Evolutionary conservation across 2,113 vertebrate genomes (phyloP).

Genomic region (Dasyornis broadbenti): DNA sequence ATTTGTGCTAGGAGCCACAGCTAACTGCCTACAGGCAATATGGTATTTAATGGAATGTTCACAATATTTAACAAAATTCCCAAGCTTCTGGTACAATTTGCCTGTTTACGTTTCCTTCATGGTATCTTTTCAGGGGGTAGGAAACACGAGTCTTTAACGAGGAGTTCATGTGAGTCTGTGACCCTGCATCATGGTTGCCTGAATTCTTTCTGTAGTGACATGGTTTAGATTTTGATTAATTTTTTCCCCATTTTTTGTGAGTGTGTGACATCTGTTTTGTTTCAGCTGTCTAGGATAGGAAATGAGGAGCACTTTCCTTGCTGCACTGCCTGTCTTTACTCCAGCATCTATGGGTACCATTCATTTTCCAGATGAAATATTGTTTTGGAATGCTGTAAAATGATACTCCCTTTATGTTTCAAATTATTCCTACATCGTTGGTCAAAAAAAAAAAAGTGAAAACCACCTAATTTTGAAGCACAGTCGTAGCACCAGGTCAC

Average conservation of each 20-base stretch:
- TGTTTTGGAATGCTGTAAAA: conserved; percentile 43
- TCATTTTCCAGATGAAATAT: conserved; percentile 19
- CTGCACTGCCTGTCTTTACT: neutral
- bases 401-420: conserved; percentile 32
- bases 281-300: conserved; percentile 40
- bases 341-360: neutral
- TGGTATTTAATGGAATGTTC: neutral
- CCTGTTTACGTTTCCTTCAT: neutral
- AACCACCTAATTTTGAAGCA: conserved; percentile 33
- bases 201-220: neutral
- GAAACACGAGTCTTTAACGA: neutral
- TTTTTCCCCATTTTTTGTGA: too few relatives aligned
- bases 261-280: conserved; percentile 31
- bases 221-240: neutral
- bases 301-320: conserved; percentile 24
- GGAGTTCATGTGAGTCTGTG: neutral
- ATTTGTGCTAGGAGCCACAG: neutral
- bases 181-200: neutral
- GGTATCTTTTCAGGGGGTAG: neutral
- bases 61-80: neutral
- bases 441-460: neutral
- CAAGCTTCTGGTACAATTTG: neutral
- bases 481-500: neutral
- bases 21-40: neutral
- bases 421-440: neutral